Evolutionary conservation across 2,888 invertebrate genomes (phyloP), one percentile per base, ranked within the genome.

Genomic region (Heliconius ismenius): DNA sequence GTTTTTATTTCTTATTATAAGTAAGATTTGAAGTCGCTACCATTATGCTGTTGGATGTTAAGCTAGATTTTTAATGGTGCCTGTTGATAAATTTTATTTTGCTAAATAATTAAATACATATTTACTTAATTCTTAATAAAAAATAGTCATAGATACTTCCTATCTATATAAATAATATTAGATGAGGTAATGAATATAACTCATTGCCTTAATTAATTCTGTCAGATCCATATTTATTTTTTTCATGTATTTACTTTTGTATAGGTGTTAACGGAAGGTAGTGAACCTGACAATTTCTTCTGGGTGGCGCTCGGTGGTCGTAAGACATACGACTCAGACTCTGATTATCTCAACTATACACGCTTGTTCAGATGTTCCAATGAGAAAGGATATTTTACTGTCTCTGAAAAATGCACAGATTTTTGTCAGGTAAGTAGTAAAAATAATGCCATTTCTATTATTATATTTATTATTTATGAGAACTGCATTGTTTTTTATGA

Each of bases 371-470:
- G 99, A 75, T 99, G 99, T 91, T 99, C 99, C 68, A 99, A 99
- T 90, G 99, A 99, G 88, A 99, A 99, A 89, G 99, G 99, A 9
- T 99, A 99, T 92, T 99, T 99, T 91, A 98, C 98, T 1, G 99
- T 99, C 63, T 99, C 99, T 0, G 99, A 99, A 91, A 99, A 99
- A 89, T 99, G 99, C 92, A 97, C 98, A 0, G 99, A 99, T 91
- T 99, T 99, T 93, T 99, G 98, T 90, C 98, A 99, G 96, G 98
- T 97, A 89, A n/a, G 58, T 58, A n/a, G 58, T 58, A 7, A n/a
- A 58, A n/a, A 39, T n/a, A 39, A 13, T 36, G 10, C 65, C n/a
- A n/a, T 65, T 39, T 64, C 9, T 64, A 21, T 64, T 21, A 49
- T 49, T 63, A 63, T 63, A 15, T 26, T 28, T 15, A 28, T 15